Evolutionary conservation across 2,797 vertebrate genomes (phyloP).

Genomic region (Cryptoblepharus egeriae): DNA sequence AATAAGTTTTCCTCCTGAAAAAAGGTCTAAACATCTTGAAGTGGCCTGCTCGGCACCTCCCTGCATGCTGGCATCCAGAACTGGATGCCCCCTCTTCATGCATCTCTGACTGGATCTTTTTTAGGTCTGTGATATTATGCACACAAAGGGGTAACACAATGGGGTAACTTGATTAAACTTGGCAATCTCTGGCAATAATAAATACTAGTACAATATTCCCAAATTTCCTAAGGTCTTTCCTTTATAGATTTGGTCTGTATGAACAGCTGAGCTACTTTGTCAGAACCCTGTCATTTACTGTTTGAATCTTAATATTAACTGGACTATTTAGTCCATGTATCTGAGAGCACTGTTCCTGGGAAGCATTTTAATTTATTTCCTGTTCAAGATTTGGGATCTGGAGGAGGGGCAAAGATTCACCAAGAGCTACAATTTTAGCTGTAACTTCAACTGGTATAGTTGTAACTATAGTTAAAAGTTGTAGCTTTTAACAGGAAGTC

Average conservation of each 20-base stretch:
- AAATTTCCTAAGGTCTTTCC: neutral
- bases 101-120: neutral
- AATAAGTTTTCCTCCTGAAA: too few species aligned
- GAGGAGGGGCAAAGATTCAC: neutral
- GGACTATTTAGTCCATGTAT: neutral
- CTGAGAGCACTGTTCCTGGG: neutral
- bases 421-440: neutral
- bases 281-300: neutral
- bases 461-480: too few species aligned
- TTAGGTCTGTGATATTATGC: neutral
- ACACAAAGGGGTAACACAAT: too few species aligned
- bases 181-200: neutral
- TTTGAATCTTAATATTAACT: neutral
- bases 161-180: neutral
- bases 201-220: neutral
- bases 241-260: neutral
- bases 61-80: too few species aligned
- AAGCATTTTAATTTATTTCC: neutral
- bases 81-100: too few species aligned
- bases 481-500: too few species aligned
- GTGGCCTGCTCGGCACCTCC: too few species aligned
- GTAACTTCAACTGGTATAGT: too few species aligned
- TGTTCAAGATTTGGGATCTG: neutral
- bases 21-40: too few species aligned
- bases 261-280: neutral